Evolutionary conservation across 2,797 vertebrate genomes (phyloP), one percentile per base, ranked within the genome.

Genomic region (Hylomyscus alleni): DNA sequence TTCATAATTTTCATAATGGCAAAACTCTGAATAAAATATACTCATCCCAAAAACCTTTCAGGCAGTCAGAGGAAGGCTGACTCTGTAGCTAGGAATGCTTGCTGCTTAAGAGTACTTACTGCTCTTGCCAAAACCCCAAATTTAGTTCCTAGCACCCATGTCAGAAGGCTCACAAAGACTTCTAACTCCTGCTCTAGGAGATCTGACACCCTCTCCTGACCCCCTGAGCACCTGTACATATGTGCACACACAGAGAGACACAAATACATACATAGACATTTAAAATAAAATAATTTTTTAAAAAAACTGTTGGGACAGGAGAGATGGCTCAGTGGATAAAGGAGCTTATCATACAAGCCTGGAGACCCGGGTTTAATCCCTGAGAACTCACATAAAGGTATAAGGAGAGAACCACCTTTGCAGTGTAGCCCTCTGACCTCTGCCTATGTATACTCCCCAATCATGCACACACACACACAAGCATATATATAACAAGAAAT

Each of bases 21-120:
- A 95, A 94, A 94, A 93, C 65, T 67, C 14, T 75, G 52, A 83
- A 81, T 82, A 78, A 94, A 96, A 14, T 90, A 52, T 94, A 75
- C 20, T 84, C 29, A 88, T 81, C 93, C 37, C 91, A 81, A 93
- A 93, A 76, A 15, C 44, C 44, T 47, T 47, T 47, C 20, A 40
- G 37, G 37, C 10, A 6, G 47, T 47, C 34, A 8, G 84, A 40
- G 85, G 62, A n/a, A 47, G 69, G 22, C 13, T 56, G 50, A 24
- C n/a, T 88, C 22, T 37, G 15, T 37, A 26, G 67, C 31, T 56
- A 73, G 29, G 14, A 40, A 9, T 58, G 5, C 34, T 52, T 85
- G 29, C 10, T 84, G 19, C 19, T 67, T 73, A 56, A 6, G 13
- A 37, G 34, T 31, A 9, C 31, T 65, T 67, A 29, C 29, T 84